Base-by-base conservation (phyloP, 2,113 vertebrate genomes). In the Cygnus buccinator region DNA sequence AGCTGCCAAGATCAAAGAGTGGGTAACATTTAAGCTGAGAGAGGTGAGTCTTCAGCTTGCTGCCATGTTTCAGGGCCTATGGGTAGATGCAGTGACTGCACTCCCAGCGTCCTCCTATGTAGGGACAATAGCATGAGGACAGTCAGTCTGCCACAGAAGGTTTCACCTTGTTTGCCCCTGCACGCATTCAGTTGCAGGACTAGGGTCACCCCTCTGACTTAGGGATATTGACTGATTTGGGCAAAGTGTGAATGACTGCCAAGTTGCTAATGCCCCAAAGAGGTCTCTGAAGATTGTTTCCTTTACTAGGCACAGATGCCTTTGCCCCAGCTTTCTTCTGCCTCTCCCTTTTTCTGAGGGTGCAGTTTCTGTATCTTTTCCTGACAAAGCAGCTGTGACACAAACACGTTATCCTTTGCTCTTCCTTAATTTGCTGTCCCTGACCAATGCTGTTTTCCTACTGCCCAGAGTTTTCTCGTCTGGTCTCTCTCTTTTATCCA, bases 1-100 rank as follows among this genome's bases (percentile, higher is more conserved):
- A 97, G 99, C 99, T 63, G 98, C 98, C 62, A 99, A 99, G 98
- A 99, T 99, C 97, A 99, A 99, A 97, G 99, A 99, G 84, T 99
- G 99, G 99, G 99, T 99, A 95, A 99, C 99, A 2, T 95, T 98
- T 48, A 99, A 99, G 93, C 97, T 99, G 50, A 96, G 97, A 96
- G 99, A 99, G 98, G 99, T 99, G 95, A 98, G 97, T 83, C 31
- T 39, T 46, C 59, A 74, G 15, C 39, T 82, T 91, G 52, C 67
- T 87, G 44, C 41, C 41, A 46, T 11, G 13, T 87, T 93, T 84
- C 79, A 70, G 58, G 39, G 58, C 62, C 17, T 90, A 4, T 48
- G 16, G 43, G 14, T 62, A 37, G 46, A n/a, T 61, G 10, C 61
- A 29, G 66, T 44, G 58, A 18, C 52, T 88, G 63, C 21, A 11